Base-by-base conservation (phyloP, 1,140 invertebrate genomes). In the Microplitis mediator region DNA sequence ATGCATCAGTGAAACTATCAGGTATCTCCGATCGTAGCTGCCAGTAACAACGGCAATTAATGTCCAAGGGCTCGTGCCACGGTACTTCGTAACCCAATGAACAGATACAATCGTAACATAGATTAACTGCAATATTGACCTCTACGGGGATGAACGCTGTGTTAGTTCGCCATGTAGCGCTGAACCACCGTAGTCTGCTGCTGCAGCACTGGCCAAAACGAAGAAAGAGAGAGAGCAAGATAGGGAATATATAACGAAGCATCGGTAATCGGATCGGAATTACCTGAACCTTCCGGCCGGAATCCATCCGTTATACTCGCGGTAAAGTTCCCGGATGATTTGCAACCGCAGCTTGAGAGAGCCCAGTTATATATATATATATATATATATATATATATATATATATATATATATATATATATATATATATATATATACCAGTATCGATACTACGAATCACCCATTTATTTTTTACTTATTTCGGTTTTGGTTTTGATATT, bases 71-170 rank as follows among this genome's bases (percentile, higher is more conserved):
- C 77, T 81, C 80, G 80, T 79, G 82, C 80, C 77, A 73, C 69
- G 79, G 77, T 82, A 84, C 84, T 83, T 81, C 80, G 79, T 84
- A 84, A 80, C 82, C 84, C 83, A 84, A 85, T 85, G 83, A 84
- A 78, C 82, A 84, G 84, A 85, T 85, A 85, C 80, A 85, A 85
- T 85, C 84, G 80, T 72, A 80, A 84, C 84, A 85, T 84, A 85
- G 84, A 85, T 85, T 85, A 85, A 84, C 83, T 80, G 78, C 83
- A 85, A 84, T 85, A 85, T 84, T 84, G 83, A 85, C 81, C 84
- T 84, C 82, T 80, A 74, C 63, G 71, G 63, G 64, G 64, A 72
- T 72, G 71, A 72, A 67, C 71, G 34, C 16, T 34, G 58, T 11
- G 39, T 45, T 45, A 9, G 11, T 45, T 45, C 39, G 6, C 39